Percentiles rank a stretch among this genome's conserved stretches.
These are phyloP conservation scores for Tragelaphus buxtoni DNA, from an alignment of 2,113 vertebrate species.

Conservation along the genomic window DNA sequence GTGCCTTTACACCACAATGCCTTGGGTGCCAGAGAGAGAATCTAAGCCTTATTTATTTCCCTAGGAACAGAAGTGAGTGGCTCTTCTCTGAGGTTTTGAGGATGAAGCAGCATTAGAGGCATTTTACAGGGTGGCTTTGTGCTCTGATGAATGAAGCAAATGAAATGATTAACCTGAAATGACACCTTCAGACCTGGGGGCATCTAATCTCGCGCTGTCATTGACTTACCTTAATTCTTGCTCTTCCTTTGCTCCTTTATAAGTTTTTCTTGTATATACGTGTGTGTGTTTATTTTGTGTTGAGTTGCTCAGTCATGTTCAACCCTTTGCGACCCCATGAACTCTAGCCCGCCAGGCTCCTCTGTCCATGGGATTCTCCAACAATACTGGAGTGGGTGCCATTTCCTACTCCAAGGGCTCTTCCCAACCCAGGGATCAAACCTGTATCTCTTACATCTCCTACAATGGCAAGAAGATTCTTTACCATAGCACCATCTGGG, in stretches of 20 bases:
- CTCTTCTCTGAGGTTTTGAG: background rate
- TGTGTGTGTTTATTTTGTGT: background rate
- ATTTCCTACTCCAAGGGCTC: background rate
- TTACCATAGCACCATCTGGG: background rate
- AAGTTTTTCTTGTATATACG: background rate
- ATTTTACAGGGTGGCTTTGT: background rate
- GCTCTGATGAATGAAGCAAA: background rate
- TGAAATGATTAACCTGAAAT: background rate
- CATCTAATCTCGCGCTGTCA: background rate
- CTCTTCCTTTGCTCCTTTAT: background rate
- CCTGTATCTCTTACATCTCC: background rate
- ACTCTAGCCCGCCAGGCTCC: background rate
- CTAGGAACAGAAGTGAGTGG: background rate
- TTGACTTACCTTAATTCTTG: background rate
- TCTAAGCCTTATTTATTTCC: background rate
- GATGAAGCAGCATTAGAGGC: background rate
- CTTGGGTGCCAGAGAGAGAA: background rate
- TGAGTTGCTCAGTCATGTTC: background rate
- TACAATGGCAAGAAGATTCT: background rate
- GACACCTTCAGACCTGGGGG: background rate
- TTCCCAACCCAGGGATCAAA: background rate
- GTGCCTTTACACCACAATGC: background rate
- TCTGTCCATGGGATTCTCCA: background rate
- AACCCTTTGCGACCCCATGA: background rate
- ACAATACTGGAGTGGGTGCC: background rate